phyloP scores from a whole-genome alignment of 2,113 vertebrate species.

The Bubo scandiacus region DNA sequence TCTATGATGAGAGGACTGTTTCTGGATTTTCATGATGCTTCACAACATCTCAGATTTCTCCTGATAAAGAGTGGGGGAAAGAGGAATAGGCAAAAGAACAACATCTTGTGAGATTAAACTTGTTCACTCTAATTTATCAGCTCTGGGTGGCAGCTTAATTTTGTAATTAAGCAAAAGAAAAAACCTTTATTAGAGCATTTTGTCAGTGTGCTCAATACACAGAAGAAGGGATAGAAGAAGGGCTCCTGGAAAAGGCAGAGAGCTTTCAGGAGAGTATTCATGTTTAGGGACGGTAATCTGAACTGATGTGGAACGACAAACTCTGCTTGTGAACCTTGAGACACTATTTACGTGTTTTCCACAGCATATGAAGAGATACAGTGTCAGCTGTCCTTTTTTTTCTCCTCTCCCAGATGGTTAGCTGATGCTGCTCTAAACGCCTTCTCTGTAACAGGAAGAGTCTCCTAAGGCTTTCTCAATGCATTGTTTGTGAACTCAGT shows the following conservation, averaged over 20 bases:
- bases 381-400: not conserved
- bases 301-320: not conserved
- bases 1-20: not conserved
- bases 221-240: not conserved
- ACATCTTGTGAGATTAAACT: not conserved
- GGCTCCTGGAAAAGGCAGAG: not conserved
- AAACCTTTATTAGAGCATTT: not conserved
- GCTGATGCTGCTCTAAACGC: not conserved
- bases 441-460: not conserved
- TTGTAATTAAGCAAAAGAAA: not conserved
- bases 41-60: not conserved
- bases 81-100: not conserved
- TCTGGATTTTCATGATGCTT: not conserved
- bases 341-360: not conserved
- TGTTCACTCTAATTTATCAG: not conserved
- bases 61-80: not conserved
- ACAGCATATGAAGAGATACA: not conserved
- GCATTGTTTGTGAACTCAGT: not conserved
- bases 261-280: not conserved
- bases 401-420: not conserved
- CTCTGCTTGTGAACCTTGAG: not conserved
- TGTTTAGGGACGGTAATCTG: not conserved
- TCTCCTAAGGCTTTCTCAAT: not conserved
- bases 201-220: not conserved
- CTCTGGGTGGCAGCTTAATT: accelerated